A percentile compares a stretch with the other conserved stretches of the same genome.
Evolutionary conservation across 2,888 invertebrate species (phyloP).

Genomic region (Oegoconia quadripuncta): DNA sequence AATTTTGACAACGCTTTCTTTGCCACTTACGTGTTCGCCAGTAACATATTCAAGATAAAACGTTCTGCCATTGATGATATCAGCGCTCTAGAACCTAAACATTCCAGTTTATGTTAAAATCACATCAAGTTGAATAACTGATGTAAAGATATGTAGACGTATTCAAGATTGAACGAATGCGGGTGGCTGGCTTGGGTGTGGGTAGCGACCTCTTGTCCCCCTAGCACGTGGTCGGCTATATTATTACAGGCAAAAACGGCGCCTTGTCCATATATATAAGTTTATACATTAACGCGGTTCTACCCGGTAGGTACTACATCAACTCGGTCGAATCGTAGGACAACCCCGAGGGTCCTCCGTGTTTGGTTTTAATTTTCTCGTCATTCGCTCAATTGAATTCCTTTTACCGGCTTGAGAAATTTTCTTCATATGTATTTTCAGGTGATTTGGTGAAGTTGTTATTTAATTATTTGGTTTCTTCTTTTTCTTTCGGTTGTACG

Average conservation of each 20-base stretch:
- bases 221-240: conserved; percentile 36
- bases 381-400: conserved; percentile 28
- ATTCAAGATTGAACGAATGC: conserved; percentile 31
- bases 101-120: conserved; percentile 8
- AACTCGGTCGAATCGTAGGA: conserved; percentile 8
- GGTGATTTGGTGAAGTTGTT: conserved; percentile 8
- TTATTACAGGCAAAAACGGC: conserved; percentile 8
- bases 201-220: conserved; percentile 37
- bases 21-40: too few species aligned
- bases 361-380: conserved; percentile 45
- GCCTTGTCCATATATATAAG: conserved; percentile 8
- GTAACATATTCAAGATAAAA: too few species aligned
- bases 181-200: conserved; percentile 29
- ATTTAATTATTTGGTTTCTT: conserved; percentile 12
- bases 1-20: too few species aligned
- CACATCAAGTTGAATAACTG: conserved; percentile 6
- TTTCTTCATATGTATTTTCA: conserved; percentile 13
- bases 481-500: neutral
- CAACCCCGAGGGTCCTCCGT: conserved; percentile 26
- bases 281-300: too few species aligned
- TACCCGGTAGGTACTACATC: conserved; percentile 3
- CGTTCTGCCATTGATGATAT: neutral
- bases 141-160: conserved; percentile 9
- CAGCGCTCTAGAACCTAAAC: neutral
- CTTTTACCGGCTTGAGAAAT: conserved; percentile 19